Evolutionary conservation across 2,888 invertebrate genomes (phyloP).

Genomic region (Eudemis profundana): DNA sequence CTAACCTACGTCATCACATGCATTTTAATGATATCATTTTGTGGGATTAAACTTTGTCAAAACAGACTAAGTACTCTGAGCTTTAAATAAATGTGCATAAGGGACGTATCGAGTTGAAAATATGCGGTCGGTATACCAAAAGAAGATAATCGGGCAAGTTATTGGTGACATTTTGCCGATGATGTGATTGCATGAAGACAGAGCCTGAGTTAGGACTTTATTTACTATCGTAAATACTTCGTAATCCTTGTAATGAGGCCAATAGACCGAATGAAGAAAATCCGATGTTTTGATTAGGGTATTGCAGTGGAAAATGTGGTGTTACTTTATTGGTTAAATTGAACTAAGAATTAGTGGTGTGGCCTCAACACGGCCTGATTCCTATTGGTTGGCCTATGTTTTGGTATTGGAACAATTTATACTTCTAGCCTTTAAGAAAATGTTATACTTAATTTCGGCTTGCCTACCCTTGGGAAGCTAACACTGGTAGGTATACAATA

Average conservation of each 20-base stretch:
- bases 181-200: conserved; percentile 23
- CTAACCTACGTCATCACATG: conserved; percentile 15
- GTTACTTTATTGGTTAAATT: neutral
- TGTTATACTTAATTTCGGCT: too few species aligned
- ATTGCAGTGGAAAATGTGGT: conserved; percentile 1
- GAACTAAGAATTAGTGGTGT: neutral
- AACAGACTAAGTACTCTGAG: conserved; percentile 16
- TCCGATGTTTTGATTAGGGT: conserved; percentile 26
- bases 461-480: too few species aligned
- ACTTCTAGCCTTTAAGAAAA: too few species aligned
- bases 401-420: too few species aligned
- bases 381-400: neutral
- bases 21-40: conserved; percentile 26
- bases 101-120: conserved; percentile 19
- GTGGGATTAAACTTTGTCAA: conserved; percentile 13
- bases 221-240: conserved; percentile 23
- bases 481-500: too few species aligned
- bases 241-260: conserved; percentile 19
- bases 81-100: conserved; percentile 12
- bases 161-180: conserved; percentile 39
- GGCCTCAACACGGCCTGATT: too few species aligned
- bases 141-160: conserved; percentile 35
- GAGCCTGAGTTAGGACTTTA: conserved; percentile 28
- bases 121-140: conserved; percentile 33
- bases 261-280: conserved; percentile 12